These are phyloP conservation scores for Anagrus nilaparvatae DNA, from an alignment of 1,140 invertebrate species.

Conservation along the genomic window DNA sequence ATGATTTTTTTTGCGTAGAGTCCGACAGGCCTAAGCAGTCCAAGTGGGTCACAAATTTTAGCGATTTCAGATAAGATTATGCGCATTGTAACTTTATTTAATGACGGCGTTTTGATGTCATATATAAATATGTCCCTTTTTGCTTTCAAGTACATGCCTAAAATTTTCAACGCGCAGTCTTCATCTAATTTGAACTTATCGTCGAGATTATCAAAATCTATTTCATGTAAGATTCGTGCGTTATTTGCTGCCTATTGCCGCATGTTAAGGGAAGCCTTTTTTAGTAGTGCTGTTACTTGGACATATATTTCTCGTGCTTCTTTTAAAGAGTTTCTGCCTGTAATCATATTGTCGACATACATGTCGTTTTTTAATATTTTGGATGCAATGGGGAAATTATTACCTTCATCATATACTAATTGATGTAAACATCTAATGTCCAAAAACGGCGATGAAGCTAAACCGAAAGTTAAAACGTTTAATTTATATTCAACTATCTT, in stretches of 20 bases:
- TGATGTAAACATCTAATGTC: constrained; percentile 7
- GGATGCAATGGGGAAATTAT: neutral
- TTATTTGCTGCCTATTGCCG: constrained; percentile 4
- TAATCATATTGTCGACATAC: constrained; percentile 10
- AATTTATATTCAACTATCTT: neutral
- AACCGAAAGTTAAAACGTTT: constrained; percentile 6
- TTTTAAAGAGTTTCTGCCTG: neutral
- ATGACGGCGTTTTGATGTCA: neutral
- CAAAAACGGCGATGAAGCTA: neutral
- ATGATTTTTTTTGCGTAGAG: constrained; percentile 27
- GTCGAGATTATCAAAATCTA: no score
- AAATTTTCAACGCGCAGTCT: neutral
- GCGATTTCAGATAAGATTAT: constrained; percentile 9
- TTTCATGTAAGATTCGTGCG: neutral
- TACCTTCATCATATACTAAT: constrained; percentile 1
- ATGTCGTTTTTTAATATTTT: constrained; percentile 1
- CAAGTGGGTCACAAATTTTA: constrained; percentile 29
- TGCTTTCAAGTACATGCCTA: constrained; percentile 2
- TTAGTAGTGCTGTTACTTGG: neutral
- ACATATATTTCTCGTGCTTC: neutral
- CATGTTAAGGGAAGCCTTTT: neutral
- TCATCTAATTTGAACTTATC: neutral
- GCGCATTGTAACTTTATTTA: neutral
- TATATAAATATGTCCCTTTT: constrained; percentile 1
- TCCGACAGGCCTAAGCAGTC: constrained; percentile 30